Base-by-base conservation (phyloP, 2,113 vertebrate species). In the Indicator indicator region DNA sequence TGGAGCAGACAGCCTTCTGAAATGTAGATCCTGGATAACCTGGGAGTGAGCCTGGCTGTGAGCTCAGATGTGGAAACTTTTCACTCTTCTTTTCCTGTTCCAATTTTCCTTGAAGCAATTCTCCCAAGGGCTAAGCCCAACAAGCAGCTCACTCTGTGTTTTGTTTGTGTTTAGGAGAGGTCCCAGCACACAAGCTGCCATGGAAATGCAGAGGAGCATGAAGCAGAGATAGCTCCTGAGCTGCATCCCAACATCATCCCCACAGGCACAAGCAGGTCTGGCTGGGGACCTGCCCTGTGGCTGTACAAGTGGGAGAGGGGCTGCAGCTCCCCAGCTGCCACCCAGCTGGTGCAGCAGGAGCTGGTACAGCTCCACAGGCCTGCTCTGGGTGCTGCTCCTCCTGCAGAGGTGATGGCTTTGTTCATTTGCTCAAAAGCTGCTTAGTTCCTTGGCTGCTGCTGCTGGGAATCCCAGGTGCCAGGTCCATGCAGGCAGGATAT, bases 221-320 rank as follows among this genome's bases (percentile, higher is more conserved):
- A 63, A 78, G 72, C 75, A 79, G 89, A 90, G n/a, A 71, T 90
- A 86, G 26, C 14, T 93, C 24, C 82, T 67, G 78, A 54, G 71
- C 86, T 88, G 68, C 15, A 10, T 56, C 89, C 71, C 83, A 72
- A 2, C 68, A 52, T 52, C 24, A 1, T 40, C 71, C 67, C 60
- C 6, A 2, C 2, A 11, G 46, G 50, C 26, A 44, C 4, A 1
- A 18, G 69, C 2, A 4, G 38, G 64, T 73, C 73, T 67, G 5
- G 1, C 48, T 42, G 84, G 64, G 59, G 74, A 27, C 33, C 44
- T 58, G 46, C 44, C 12, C 38, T 42, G 63, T 1, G 11, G 40
- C 6, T 1, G 3, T 18, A 4, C 2, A 32, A 74, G 70, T n/a
- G 62, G 65, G 9, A 0, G 3, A 67, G 65, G 42, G 27, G 36